A percentile compares a stretch with the other conserved stretches of the same genome.
phyloP scores from a whole-genome alignment of 2,797 vertebrate species.

The Pipistrellus pygmaeus region DNA sequence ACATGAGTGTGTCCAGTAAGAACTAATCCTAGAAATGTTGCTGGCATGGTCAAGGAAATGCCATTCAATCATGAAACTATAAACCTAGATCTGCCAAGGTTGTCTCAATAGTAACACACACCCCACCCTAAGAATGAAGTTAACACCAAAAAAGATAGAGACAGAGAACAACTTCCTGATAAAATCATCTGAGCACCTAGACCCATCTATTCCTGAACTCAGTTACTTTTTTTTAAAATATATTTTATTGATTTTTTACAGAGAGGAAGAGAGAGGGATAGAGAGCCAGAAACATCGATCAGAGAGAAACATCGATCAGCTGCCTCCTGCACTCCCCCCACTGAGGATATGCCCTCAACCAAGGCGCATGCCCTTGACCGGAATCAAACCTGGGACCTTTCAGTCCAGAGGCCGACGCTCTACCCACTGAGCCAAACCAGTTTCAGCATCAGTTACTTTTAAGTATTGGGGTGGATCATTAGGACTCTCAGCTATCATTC shows the following conservation, averaged over 20 bases:
- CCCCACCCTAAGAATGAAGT: neutral
- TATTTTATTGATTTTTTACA: no score
- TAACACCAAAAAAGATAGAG: neutral
- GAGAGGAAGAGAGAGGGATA: no score
- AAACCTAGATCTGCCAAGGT: neutral
- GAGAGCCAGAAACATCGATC: no score
- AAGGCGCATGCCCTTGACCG: no score
- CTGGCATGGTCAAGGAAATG: neutral
- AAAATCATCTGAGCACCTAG: neutral
- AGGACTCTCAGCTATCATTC: neutral
- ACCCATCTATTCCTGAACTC: neutral
- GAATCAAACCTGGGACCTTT: no score
- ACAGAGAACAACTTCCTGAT: neutral
- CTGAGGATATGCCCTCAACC: no score
- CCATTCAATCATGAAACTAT: neutral
- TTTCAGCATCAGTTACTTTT: neutral
- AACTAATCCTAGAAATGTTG: slow-evolving; percentile 31
- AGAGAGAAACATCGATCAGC: no score
- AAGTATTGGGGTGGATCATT: neutral
- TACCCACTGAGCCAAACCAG: no score
- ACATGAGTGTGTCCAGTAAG: neutral
- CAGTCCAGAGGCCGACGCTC: no score
- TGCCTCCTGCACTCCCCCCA: no score
- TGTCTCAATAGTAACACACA: neutral
- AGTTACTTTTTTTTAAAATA: neutral